Conservation (phyloP, 2,113 vertebrate species). For the Rhinoderma darwinii region DNA sequence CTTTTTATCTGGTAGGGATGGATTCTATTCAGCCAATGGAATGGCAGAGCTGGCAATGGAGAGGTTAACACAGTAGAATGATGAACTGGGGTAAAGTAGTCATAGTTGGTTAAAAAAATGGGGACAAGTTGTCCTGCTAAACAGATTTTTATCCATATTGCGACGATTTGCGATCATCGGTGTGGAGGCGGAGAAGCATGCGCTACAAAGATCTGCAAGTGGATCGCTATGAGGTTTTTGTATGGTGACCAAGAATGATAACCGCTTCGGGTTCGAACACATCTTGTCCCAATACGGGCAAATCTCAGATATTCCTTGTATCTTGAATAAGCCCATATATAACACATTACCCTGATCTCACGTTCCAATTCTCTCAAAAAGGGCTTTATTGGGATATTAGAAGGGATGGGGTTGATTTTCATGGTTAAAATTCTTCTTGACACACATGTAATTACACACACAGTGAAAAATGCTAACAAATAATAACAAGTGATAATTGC, state of each 20-base stretch:
- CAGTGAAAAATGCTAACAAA: neutral
- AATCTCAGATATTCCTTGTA: neutral
- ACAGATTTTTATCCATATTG: neutral
- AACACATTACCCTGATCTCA: neutral
- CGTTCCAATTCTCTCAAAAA: no score
- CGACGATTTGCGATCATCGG: neutral
- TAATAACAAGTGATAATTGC: neutral
- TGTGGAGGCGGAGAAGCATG: neutral
- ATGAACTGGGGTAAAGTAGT: neutral
- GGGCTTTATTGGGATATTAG: neutral
- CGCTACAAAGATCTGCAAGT: neutral
- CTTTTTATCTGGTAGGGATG: constrained; percentile 44
- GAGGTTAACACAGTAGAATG: constrained; percentile 7
- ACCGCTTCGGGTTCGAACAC: no score
- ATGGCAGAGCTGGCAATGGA: neutral
- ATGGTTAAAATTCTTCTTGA: neutral
- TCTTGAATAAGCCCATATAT: neutral
- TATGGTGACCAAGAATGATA: no score
- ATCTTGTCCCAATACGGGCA: no score
- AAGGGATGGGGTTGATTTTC: neutral
- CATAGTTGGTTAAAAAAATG: neutral
- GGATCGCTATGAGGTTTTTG: neutral
- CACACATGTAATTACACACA: neutral
- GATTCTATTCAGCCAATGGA: constrained; percentile 6
- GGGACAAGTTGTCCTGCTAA: neutral